Evolutionary conservation across 1,140 invertebrate genomes (phyloP), one percentile per base, ranked within the genome.

Genomic region (Drosophila bocqueti): DNA sequence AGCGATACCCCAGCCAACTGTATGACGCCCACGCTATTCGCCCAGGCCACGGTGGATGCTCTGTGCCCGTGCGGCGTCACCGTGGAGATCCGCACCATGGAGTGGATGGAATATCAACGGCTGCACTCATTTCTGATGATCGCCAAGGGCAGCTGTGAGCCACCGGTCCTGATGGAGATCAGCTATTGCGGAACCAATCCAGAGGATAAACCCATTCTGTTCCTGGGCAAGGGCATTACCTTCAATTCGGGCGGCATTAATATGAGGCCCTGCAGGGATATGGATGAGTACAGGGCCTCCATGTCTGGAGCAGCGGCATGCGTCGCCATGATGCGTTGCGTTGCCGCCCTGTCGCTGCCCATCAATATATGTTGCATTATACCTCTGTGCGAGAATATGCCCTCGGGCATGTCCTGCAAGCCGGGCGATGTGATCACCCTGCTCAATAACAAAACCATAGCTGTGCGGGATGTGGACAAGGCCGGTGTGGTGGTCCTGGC

Each of bases 401-500:
- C 97, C 1, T 96, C 96, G 61, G 97, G 97, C 16, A 94, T 92
- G 76, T 97, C 97, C 1, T 96, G 95, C 2, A 98, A 98, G 92
- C 98, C 97, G 9, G 97, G 97, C 10, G 98, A 98, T 68, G 95
- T 99, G 1, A 95, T 98, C 2, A 95, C 93, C 13, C 96, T 97
- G 24, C 96, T 96, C 93, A 98, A 97, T 93, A 96, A 96, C 15
- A 98, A 98, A 91, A 95, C 96, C 3, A 96, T 98, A 85, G 96
- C 97, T 1, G 93, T 81, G 3, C 96, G 92, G 79, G 96, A 40
- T 98, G 97, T 26, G 18, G 97, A 98, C 93, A 97, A 97, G 49
- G 98, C 98, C 91, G 98, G 98, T 2, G 94, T 98, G 42, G 94
- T 99, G 1, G 96, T 99, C 50, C 94, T 99, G 49, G 97, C 97